These are phyloP conservation scores for Automeris io DNA, from an alignment of 2,888 invertebrate species.

Conservation along the genomic window DNA sequence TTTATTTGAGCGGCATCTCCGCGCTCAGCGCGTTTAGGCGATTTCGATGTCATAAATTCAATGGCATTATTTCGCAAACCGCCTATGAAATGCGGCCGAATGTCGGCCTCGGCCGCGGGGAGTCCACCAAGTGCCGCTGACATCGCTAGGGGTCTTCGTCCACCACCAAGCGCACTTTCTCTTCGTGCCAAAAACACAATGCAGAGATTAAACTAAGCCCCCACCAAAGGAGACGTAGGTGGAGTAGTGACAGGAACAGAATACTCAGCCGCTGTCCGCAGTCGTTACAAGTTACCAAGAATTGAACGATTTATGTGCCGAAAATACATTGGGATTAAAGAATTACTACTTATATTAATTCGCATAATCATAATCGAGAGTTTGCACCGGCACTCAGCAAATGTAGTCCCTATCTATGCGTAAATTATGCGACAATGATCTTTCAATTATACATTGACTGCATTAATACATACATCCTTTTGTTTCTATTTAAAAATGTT, in stretches of 20 bases:
- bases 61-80: slow-evolving; percentile 69
- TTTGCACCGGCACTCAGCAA: too few relatives aligned
- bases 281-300: background rate
- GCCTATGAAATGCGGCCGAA: slow-evolving; percentile 56
- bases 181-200: slow-evolving; percentile 52
- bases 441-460: too few relatives aligned
- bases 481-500: too few relatives aligned
- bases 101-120: slow-evolving; percentile 70
- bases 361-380: too few relatives aligned
- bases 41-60: slow-evolving; percentile 52
- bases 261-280: background rate
- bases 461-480: too few relatives aligned
- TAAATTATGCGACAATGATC: too few relatives aligned
- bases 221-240: slow-evolving; percentile 16
- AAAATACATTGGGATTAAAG: too few relatives aligned
- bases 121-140: slow-evolving; percentile 48
- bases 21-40: slow-evolving; percentile 49
- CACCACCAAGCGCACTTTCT: slow-evolving; percentile 69
- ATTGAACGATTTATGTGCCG: background rate
- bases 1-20: slow-evolving; percentile 69
- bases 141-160: slow-evolving; percentile 49
- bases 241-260: background rate
- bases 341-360: too few relatives aligned
- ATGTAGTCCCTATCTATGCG: too few relatives aligned
- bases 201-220: slow-evolving; percentile 22